These are phyloP conservation scores for Quadriops clusia DNA, from an alignment of 2,888 invertebrate species.

Conservation along the genomic window DNA sequence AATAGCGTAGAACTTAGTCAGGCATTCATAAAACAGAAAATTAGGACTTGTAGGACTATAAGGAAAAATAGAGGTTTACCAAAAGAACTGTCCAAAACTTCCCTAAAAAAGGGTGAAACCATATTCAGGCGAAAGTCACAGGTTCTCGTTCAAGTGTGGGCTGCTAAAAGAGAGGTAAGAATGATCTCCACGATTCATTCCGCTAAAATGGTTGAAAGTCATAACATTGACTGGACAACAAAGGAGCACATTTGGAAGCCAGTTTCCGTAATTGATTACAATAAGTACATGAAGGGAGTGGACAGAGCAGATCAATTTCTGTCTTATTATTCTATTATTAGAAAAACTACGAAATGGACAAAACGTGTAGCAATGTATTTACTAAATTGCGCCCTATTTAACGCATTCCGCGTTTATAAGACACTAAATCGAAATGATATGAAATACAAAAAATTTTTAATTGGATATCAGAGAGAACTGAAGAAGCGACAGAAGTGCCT, in stretches of 20 bases:
- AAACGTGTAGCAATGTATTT: neutral
- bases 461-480: too few relatives aligned
- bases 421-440: too few relatives aligned
- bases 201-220: neutral
- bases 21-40: too few relatives aligned
- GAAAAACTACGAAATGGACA: slow-evolving; percentile 1
- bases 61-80: neutral
- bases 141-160: neutral
- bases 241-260: neutral
- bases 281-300: slow-evolving; percentile 3
- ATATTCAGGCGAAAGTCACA: neutral
- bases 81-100: neutral
- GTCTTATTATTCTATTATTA: neutral
- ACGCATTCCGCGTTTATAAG: neutral
- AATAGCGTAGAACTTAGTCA: neutral
- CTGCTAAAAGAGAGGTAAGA: neutral
- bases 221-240: neutral
- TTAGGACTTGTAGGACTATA: neutral
- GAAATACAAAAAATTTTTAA: too few relatives aligned
- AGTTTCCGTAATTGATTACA: neutral
- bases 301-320: slow-evolving; percentile 1
- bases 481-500: too few relatives aligned
- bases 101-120: neutral
- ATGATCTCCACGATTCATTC: slow-evolving; percentile 1
- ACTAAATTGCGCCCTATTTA: slow-evolving; percentile 1